Evolutionary conservation across 2,888 invertebrate genomes (phyloP).

Genomic region (Drosophila emarginata): DNA sequence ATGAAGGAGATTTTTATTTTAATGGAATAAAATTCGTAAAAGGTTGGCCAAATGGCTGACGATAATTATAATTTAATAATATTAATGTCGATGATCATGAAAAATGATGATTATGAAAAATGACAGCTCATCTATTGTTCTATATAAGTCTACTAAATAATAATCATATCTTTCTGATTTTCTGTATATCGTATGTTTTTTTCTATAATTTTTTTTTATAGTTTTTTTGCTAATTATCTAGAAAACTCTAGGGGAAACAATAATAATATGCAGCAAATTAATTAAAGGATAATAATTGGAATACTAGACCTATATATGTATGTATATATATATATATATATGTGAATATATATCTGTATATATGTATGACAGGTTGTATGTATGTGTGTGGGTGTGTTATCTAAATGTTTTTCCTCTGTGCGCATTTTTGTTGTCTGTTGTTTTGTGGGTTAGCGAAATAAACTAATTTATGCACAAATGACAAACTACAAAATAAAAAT

Average conservation of each 20-base stretch:
- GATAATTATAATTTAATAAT: too few species aligned
- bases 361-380: constrained; percentile 39
- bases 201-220: not conserved
- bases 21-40: not conserved
- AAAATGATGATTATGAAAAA: constrained; percentile 26
- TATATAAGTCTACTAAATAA: constrained; percentile 54
- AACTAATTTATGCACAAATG: constrained; percentile 63
- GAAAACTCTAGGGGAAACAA: constrained; percentile 61
- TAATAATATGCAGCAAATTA: constrained; percentile 66
- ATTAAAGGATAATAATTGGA: constrained; percentile 70
- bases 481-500: constrained; percentile 64
- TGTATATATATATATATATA: not conserved
- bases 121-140: not conserved
- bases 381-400: constrained; percentile 49
- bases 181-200: not conserved
- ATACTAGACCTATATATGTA: constrained; percentile 1
- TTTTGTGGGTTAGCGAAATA: constrained; percentile 23
- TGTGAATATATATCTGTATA: constrained; percentile 26
- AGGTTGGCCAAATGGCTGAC: not conserved
- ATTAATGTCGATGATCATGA: not conserved
- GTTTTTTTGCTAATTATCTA: constrained; percentile 60
- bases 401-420: constrained; percentile 57
- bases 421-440: constrained; percentile 23
- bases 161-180: constrained; percentile 42
- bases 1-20: constrained; percentile 26